These are phyloP conservation scores for Caenorhabditis inopinata DNA, from an alignment of 1,140 invertebrate species.

Conservation along the genomic window DNA sequence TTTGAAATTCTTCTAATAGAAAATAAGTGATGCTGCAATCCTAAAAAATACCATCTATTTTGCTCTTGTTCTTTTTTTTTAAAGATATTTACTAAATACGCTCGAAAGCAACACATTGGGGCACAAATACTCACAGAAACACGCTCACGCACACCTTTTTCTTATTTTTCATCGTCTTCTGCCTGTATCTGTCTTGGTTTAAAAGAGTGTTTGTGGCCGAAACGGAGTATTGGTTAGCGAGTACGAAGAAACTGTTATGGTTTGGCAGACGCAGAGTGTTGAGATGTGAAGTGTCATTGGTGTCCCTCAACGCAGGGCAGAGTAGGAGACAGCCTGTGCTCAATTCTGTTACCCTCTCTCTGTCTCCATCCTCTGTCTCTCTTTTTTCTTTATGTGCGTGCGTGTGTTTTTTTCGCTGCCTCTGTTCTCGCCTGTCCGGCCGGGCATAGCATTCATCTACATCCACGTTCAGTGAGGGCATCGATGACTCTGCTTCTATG, in stretches of 20 bases:
- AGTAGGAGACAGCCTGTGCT: not conserved
- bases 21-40: too few species aligned
- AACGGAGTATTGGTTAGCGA: not conserved
- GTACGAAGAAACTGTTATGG: not conserved
- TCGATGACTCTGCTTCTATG: not conserved
- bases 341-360: not conserved
- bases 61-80: too few species aligned
- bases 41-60: too few species aligned
- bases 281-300: constrained; percentile 25
- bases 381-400: not conserved
- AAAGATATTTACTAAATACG: too few species aligned
- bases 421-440: not conserved
- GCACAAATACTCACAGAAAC: too few species aligned
- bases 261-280: not conserved
- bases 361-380: not conserved
- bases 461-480: not conserved
- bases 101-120: too few species aligned
- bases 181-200: too few species aligned
- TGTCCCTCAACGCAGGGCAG: not conserved
- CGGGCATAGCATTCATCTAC: not conserved
- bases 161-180: too few species aligned
- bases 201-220: not conserved
- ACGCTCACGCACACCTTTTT: too few species aligned
- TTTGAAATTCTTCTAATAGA: too few species aligned
- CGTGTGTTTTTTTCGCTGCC: not conserved